Percentiles rank a stretch among this genome's conserved stretches.
These are phyloP conservation scores for Caenorhabditis imperialis DNA, from an alignment of 2,888 invertebrate species.

Conservation along the genomic window DNA sequence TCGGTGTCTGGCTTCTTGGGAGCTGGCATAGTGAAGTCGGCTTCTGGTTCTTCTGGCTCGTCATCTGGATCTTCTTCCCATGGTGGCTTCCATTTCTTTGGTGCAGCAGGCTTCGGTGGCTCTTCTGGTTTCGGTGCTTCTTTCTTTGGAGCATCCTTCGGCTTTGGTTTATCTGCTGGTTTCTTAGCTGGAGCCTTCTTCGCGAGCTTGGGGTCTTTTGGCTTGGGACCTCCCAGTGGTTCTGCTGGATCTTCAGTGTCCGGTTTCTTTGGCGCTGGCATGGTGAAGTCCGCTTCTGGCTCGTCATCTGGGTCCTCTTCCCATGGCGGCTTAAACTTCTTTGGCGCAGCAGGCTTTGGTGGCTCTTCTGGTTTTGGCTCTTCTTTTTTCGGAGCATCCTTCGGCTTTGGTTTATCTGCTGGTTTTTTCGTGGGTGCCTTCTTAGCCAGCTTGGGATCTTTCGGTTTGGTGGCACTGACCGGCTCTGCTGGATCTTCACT, in stretches of 20 bases:
- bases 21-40: slow-evolving; percentile 34
- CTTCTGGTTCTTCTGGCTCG: slow-evolving; percentile 42
- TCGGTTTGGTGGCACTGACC: slow-evolving; percentile 44
- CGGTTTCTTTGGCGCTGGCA: slow-evolving; percentile 36
- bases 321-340: slow-evolving; percentile 40
- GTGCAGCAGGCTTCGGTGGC: slow-evolving; percentile 42
- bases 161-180: slow-evolving; percentile 17
- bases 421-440: slow-evolving; percentile 33
- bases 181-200: slow-evolving; percentile 16
- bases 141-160: slow-evolving; percentile 21
- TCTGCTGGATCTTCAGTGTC: slow-evolving; percentile 56
- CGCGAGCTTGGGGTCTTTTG: slow-evolving; percentile 28
- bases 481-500: slow-evolving; percentile 59
- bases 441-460: slow-evolving; percentile 45
- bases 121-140: slow-evolving; percentile 41
- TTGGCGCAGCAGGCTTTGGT: slow-evolving; percentile 20
- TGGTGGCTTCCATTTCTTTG: slow-evolving; percentile 52
- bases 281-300: slow-evolving; percentile 39
- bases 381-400: slow-evolving; percentile 14
- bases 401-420: slow-evolving; percentile 15
- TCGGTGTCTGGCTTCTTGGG: slow-evolving; percentile 30
- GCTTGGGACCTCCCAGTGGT: slow-evolving; percentile 29
- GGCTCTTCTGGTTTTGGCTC: slow-evolving; percentile 10
- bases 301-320: slow-evolving; percentile 42
- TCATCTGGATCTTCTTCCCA: slow-evolving; percentile 54